Base-by-base conservation (phyloP, 2,113 vertebrate genomes). In the Actinemys pallida region DNA sequence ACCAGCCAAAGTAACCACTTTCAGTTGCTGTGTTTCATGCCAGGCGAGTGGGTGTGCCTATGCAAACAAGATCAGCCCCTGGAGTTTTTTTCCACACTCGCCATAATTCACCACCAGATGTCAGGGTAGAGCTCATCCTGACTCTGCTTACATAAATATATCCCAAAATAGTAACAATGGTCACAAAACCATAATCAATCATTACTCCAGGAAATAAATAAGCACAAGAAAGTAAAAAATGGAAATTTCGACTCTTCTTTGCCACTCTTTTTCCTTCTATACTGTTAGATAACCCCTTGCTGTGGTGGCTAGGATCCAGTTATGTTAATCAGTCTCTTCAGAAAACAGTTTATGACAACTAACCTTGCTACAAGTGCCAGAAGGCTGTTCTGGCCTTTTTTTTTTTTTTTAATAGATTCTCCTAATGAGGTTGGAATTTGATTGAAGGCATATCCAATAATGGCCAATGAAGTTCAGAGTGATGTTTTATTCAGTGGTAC, bases 351-450 rank as follows among this genome's bases (percentile, higher is more conserved):
- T 90, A 50, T 95, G 84, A 94, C 72, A 94, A 49, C 31, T 69
- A 45, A 78, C 42, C 57, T 92, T 90, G 22, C 8, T 92, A 2
- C 0, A 0, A 2, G 45, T 79, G 50, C 84, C 87, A 90, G 50
- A 90, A 92, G 25, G 13, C 69, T 87, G 11, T 20, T 92, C 45
- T 85, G 75, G 86, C 57, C 20, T 81, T 93, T 93, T 25, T 29
- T 75, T 59, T 14, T 39, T 87, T 62, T 72, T 54, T 12, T 35
- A 86, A 57, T 59, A 89, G 83, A n/a, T 91, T 92, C 84, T 88
- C 29, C 79, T 93, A 93, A 93, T 95, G 93, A 95, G 87, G 0
- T 53, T 84, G 81, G 86, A 53, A 31, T 84, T 85, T 89, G 83
- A 80, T 89, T 82, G 69, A 54, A 57, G 78, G 65, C 50, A 8